A percentile compares a stretch with the other conserved stretches of the same genome.
Evolutionary conservation across 2,113 vertebrate genomes (phyloP).

Genomic region (Orientallactaga bullata): DNA sequence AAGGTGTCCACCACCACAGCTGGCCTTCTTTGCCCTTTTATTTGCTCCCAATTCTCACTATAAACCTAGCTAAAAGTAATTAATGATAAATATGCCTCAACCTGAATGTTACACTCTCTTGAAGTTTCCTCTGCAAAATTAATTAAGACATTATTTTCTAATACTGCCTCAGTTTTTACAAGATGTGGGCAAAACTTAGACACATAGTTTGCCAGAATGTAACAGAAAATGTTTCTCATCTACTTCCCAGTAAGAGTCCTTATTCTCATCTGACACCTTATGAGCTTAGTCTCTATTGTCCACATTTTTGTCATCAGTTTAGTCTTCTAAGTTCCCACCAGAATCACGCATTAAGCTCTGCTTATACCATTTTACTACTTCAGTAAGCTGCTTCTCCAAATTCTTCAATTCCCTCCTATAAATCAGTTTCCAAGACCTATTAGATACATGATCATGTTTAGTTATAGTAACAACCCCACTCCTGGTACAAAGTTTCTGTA

Average conservation of each 20-base stretch:
- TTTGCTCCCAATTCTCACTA: background rate
- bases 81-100: background rate
- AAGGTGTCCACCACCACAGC: too few relatives aligned
- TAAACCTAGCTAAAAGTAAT: background rate
- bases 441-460: background rate
- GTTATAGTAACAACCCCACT: background rate
- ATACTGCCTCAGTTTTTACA: background rate
- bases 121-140: background rate
- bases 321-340: background rate
- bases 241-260: background rate
- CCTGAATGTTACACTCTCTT: background rate
- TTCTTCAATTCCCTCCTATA: background rate
- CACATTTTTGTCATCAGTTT: background rate
- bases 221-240: background rate
- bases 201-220: background rate
- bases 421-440: background rate
- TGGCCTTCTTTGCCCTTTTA: background rate
- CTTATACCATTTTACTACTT: background rate
- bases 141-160: background rate
- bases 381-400: background rate
- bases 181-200: background rate
- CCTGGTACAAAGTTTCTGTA: too few relatives aligned
- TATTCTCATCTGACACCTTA: background rate
- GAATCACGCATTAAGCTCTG: too few relatives aligned
- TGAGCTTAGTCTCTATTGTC: background rate